These are phyloP conservation scores for Lasioglossum figueresi DNA, from an alignment of 2,888 invertebrate species.

Conservation along the genomic window DNA sequence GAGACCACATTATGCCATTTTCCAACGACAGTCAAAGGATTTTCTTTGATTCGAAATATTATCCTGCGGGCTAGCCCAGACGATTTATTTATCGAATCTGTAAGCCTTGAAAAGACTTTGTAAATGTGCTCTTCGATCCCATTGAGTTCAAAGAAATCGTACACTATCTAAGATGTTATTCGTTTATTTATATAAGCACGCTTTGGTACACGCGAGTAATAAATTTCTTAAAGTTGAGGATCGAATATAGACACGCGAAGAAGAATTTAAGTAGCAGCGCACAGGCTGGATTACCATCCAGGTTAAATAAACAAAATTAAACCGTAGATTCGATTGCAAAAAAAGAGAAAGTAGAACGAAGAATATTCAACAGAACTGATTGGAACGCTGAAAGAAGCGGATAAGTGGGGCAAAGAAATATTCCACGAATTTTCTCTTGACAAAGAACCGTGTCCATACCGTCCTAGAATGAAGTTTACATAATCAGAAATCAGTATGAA, in stretches of 20 bases:
- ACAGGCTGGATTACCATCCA: not conserved
- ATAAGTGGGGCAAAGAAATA: slow-evolving; percentile 1
- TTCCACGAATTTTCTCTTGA: not conserved
- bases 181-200: no score
- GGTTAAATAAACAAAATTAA: not conserved
- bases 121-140: not conserved
- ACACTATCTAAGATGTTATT: no score
- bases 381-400: not conserved
- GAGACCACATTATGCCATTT: slow-evolving; percentile 49
- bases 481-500: not conserved
- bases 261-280: not conserved
- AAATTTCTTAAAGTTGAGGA: not conserved
- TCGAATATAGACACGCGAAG: not conserved
- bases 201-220: no score
- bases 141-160: no score
- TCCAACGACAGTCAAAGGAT: not conserved
- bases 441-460: not conserved
- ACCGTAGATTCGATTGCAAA: not conserved
- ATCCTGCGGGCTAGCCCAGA: not conserved
- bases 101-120: not conserved
- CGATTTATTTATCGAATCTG: not conserved
- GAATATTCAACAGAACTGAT: slow-evolving; percentile 6
- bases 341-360: not conserved
- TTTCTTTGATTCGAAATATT: not conserved
- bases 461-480: not conserved